Evolutionary conservation across 1,140 invertebrate genomes (phyloP).

Genomic region (Brachionus manjavacas): DNA sequence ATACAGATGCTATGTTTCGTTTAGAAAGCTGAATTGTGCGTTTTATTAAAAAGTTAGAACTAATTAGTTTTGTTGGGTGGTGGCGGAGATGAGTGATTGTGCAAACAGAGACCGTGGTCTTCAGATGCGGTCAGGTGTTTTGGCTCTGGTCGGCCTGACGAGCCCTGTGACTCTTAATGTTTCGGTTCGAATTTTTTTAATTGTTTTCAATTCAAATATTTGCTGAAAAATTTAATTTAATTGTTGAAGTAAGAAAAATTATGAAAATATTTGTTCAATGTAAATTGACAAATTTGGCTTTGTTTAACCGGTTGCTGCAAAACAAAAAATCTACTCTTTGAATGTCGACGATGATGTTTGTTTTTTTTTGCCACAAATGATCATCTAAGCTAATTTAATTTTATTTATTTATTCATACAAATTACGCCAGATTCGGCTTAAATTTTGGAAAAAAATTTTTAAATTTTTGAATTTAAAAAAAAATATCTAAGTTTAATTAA

Average conservation of each 20-base stretch:
- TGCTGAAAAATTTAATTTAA: not conserved
- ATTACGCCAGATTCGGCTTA: no score
- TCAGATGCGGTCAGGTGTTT: no score
- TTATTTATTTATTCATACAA: no score
- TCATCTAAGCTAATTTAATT: no score
- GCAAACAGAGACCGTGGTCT: not conserved
- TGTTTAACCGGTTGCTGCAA: not conserved
- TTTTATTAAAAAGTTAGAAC: not conserved
- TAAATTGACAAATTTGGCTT: not conserved
- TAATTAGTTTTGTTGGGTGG: not conserved
- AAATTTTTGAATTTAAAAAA: no score
- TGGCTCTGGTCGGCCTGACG: not conserved
- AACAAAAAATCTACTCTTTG: not conserved
- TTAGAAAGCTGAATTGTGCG: not conserved
- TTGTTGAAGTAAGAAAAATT: not conserved
- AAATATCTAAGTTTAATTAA: no score
- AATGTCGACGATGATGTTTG: not conserved
- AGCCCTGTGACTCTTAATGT: not conserved
- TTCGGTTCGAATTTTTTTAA: not conserved
- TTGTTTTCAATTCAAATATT: not conserved
- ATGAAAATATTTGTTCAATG: not conserved
- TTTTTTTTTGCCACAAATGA: not conserved
- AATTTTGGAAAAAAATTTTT: no score
- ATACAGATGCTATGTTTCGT: conserved; percentile 16
- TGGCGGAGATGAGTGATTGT: not conserved